Evolutionary conservation across 2,797 vertebrate genomes (phyloP), one percentile per base, ranked within the genome.

Genomic region (Oryzias dopingdopingensis): DNA sequence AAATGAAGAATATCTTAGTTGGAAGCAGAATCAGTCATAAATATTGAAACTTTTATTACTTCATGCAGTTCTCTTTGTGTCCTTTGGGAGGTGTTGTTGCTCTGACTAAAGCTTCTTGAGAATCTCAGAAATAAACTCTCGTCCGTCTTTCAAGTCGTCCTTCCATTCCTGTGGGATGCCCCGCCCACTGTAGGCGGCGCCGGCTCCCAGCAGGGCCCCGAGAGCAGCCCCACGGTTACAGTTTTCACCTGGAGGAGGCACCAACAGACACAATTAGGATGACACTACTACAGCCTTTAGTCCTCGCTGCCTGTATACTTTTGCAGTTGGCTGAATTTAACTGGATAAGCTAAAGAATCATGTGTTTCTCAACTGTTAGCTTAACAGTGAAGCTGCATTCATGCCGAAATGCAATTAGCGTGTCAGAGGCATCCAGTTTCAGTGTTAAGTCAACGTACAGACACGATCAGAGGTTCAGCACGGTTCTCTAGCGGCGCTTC

Each of bases 191-290:
- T 79, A 51, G 0, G 58, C 26, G 0, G 70, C 77, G 0, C 62
- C 65, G 0, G 86, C 76, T 4, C 88, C 88, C 18, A 90, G 79
- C 44, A 92, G 67, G 43, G 87, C 89, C 1, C 90, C 90, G 2
- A 92, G 75, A 0, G 77, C 88, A 0, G 86, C 77, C 0, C 90
- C 89, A 0, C 88, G 78, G 77, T 88, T 90, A 66, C 88, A 92
- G 83, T 90, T 92, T 76, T 91, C 88, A 37, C 32, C 42, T n/a
- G 42, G 16, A 17, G 42, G 32, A 3, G n/a, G 42, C n/a, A 16
- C 16, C 42, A n/a, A 44, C 32, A 37, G 10, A 37, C 32, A 37
- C 0, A 12, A 37, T 37, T 37, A 37, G 10, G 32, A 12, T 12
- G 32, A 3, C 10, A 12, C 3, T 12, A 3, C 7, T 32, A 10